Evolutionary conservation across 2,113 vertebrate species (phyloP).

Genomic region (Prochilodus magdalenae): DNA sequence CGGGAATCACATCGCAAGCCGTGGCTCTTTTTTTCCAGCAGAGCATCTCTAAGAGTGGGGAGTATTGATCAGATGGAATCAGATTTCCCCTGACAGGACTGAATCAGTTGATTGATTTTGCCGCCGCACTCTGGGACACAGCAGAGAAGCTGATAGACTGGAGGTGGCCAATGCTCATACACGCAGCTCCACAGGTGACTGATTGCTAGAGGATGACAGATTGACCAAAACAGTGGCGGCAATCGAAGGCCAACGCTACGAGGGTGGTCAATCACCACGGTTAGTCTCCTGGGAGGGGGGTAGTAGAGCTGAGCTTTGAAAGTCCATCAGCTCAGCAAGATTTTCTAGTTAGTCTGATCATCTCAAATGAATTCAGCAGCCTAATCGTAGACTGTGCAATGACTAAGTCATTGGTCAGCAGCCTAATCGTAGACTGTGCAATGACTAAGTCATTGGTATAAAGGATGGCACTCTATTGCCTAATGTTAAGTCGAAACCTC

Average conservation of each 20-base stretch:
- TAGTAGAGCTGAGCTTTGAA: conserved; percentile 14
- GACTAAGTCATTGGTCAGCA: neutral
- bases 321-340: conserved; percentile 35
- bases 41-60: conserved; percentile 30
- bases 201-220: conserved; percentile 46
- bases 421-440: conserved; percentile 13
- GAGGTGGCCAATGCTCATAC: conserved; percentile 27
- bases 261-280: conserved; percentile 54
- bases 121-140: conserved; percentile 14
- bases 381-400: conserved; percentile 10
- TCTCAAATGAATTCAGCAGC: conserved; percentile 18
- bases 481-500: neutral
- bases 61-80: conserved; percentile 50
- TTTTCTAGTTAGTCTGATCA: conserved; percentile 33
- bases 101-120: conserved; percentile 48
- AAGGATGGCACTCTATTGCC: neutral
- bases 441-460: neutral
- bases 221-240: conserved; percentile 46
- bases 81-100: conserved; percentile 53
- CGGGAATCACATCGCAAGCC: conserved; percentile 17
- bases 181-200: conserved; percentile 40
- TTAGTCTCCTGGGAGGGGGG: conserved; percentile 32
- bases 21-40: conserved; percentile 9
- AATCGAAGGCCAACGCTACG: conserved; percentile 48
- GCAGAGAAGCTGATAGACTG: conserved; percentile 29